phyloP scores from a whole-genome alignment of 2,113 vertebrate genomes.

The Pygoscelis adeliae region DNA sequence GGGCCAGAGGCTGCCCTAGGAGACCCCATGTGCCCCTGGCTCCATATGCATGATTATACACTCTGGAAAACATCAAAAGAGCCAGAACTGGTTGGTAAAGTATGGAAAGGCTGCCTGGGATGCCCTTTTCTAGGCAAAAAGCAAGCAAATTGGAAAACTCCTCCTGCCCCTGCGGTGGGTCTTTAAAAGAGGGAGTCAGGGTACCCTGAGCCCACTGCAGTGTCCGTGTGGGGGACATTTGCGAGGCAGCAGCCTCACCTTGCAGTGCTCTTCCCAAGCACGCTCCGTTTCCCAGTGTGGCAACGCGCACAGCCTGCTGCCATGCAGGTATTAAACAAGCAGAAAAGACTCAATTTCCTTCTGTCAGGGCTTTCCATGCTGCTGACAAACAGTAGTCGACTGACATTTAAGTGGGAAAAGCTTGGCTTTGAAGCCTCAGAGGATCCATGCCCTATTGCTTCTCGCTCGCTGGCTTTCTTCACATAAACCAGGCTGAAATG shows the following conservation, averaged over 20 bases:
- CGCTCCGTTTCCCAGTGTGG: not conserved
- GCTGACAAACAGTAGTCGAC: slow-evolving; percentile 41
- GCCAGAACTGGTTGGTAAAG: not conserved
- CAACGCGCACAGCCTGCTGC: accelerated
- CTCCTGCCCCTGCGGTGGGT: not conserved
- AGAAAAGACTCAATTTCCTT: slow-evolving; percentile 60
- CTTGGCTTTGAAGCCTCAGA: slow-evolving; percentile 55
- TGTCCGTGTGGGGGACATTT: accelerated
- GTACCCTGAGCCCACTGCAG: accelerated
- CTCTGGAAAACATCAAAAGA: not conserved
- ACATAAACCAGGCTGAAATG: slow-evolving; percentile 46
- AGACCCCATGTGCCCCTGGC: accelerated
- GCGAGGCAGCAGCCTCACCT: not conserved
- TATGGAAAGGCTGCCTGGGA: not conserved
- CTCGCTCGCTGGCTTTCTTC: slow-evolving; percentile 28
- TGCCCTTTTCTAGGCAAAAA: not conserved
- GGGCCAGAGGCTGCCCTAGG: not conserved
- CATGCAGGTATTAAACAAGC: not conserved
- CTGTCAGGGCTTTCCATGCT: slow-evolving; percentile 35
- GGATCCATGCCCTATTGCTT: slow-evolving; percentile 36
- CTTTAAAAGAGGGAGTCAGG: accelerated
- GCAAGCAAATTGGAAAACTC: not conserved
- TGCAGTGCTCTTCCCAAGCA: not conserved
- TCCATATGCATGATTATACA: accelerated
- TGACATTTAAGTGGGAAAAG: slow-evolving; percentile 60